Evolutionary conservation across 2,113 vertebrate genomes (phyloP).

Genomic region (Orcinus orca): DNA sequence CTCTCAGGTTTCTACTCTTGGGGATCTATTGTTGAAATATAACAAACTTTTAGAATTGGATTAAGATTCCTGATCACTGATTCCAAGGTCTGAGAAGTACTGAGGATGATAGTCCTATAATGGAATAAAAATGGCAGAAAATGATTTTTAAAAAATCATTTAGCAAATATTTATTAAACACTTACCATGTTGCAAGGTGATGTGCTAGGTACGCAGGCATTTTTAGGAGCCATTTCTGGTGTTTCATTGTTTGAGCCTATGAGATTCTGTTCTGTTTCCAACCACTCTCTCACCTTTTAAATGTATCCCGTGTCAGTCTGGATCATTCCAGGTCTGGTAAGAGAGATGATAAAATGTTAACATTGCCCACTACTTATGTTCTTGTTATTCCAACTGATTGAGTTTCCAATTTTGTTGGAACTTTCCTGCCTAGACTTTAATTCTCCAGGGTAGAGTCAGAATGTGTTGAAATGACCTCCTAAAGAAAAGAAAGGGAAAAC

Average conservation of each 20-base stretch:
- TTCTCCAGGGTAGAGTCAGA: slow-evolving; percentile 60
- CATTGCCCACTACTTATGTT: slow-evolving; percentile 5
- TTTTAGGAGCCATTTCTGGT: not conserved
- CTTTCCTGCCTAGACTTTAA: slow-evolving; percentile 37
- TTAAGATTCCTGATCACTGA: not conserved
- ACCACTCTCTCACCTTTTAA: slow-evolving; percentile 11
- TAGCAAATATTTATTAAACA: slow-evolving; percentile 16
- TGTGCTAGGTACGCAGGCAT: not conserved
- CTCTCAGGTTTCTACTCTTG: not conserved
- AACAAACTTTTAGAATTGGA: not conserved
- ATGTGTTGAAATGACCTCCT: slow-evolving; percentile 64
- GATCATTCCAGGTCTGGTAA: slow-evolving; percentile 1
- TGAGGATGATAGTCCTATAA: not conserved
- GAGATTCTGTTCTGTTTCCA: slow-evolving; percentile 24
- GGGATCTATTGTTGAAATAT: not conserved
- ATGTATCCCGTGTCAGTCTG: not conserved
- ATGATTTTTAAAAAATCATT: not conserved
- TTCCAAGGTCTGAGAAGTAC: not conserved
- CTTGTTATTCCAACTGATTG: slow-evolving; percentile 51
- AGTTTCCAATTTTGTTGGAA: slow-evolving; percentile 47
- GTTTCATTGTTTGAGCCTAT: not conserved
- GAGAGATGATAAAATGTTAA: slow-evolving; percentile 20
- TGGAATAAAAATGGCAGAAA: not conserved
- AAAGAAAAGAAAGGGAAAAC: slow-evolving; percentile 46
- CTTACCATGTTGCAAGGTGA: not conserved